Evolutionary conservation across 2,888 invertebrate genomes (phyloP).

Genomic region (Macrostomum cliftonense): DNA sequence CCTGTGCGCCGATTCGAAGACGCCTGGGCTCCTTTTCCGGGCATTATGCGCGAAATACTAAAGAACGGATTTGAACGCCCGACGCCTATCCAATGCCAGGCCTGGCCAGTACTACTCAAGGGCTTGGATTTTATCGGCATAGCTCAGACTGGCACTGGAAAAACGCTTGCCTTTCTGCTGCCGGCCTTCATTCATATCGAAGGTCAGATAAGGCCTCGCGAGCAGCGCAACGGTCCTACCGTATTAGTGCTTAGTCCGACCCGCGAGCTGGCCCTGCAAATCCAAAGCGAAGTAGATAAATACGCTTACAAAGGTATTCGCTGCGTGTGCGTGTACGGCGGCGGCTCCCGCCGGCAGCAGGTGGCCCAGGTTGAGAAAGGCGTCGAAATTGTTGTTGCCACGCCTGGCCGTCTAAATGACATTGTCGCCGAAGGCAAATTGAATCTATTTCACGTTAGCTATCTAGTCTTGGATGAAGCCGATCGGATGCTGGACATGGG

Average conservation of each 20-base stretch:
- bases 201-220: slow-evolving; percentile 54
- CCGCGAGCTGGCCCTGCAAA: slow-evolving; percentile 80
- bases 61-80: slow-evolving; percentile 63
- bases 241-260: slow-evolving; percentile 82
- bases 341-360: slow-evolving; percentile 49
- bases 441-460: slow-evolving; percentile 5
- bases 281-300: slow-evolving; percentile 71
- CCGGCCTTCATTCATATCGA: slow-evolving; percentile 84
- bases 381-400: slow-evolving; percentile 86
- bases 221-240: slow-evolving; percentile 58
- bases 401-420: slow-evolving; percentile 91
- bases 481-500: slow-evolving; percentile 95
- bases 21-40: slow-evolving; percentile 60
- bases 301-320: slow-evolving; percentile 64
- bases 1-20: slow-evolving; percentile 63
- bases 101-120: slow-evolving; percentile 75
- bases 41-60: slow-evolving; percentile 57
- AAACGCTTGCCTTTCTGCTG: slow-evolving; percentile 75
- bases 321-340: slow-evolving; percentile 10
- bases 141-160: slow-evolving; percentile 54
- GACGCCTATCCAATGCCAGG: slow-evolving; percentile 75
- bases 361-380: slow-evolving; percentile 51
- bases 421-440: slow-evolving; percentile 48
- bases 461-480: slow-evolving; percentile 82
- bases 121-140: slow-evolving; percentile 88